Evolutionary conservation across 2,888 invertebrate genomes (phyloP).

Genomic region (Ophioninae sp.): DNA sequence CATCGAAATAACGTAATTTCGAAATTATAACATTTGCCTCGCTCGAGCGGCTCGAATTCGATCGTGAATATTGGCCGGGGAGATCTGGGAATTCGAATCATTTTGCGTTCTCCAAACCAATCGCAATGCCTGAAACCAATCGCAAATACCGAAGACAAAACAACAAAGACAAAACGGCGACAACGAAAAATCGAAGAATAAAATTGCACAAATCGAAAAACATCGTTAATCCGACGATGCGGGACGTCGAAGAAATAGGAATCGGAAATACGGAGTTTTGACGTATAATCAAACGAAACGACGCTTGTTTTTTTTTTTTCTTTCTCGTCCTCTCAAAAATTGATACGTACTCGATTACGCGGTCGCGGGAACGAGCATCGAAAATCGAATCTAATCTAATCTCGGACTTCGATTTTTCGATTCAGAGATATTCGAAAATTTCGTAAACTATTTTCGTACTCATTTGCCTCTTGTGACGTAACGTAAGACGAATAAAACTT

Average conservation of each 20-base stretch:
- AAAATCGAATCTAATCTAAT: slow-evolving; percentile 54
- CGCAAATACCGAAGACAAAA: slow-evolving; percentile 23
- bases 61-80: slow-evolving; percentile 51
- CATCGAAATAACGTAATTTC: slow-evolving; percentile 70
- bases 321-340: neutral
- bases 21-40: slow-evolving; percentile 79
- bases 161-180: slow-evolving; percentile 28
- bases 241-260: neutral
- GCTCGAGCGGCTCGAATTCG: slow-evolving; percentile 47
- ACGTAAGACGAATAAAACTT: neutral
- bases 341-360: slow-evolving; percentile 34
- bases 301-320: slow-evolving; percentile 8
- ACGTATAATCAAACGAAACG: slow-evolving; percentile 35
- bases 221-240: neutral
- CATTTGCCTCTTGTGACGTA: slow-evolving; percentile 10
- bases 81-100: slow-evolving; percentile 38
- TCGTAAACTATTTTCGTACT: neutral
- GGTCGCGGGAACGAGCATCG: slow-evolving; percentile 1
- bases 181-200: neutral
- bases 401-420: slow-evolving; percentile 27
- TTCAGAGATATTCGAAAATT: slow-evolving; percentile 41
- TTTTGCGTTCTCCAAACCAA: slow-evolving; percentile 32
- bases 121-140: slow-evolving; percentile 16
- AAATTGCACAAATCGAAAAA: too few species aligned
- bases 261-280: slow-evolving; percentile 23